Base-by-base conservation (phyloP, 2,797 vertebrate genomes). In the Malacoraja senta region DNA sequence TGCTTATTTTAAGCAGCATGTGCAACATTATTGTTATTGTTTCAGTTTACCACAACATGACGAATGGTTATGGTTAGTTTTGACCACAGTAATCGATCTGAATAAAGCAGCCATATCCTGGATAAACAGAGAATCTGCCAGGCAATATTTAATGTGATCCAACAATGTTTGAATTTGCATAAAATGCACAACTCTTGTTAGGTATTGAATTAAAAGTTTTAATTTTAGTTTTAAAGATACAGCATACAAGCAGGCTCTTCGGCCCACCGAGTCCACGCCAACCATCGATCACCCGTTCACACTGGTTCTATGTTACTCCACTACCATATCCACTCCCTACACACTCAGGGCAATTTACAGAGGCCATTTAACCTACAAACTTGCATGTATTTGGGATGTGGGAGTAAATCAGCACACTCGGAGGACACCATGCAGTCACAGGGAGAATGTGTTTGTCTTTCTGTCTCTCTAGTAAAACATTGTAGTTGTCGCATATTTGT, bases 21-120 rank as follows among this genome's bases (percentile, higher is more conserved):
- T 38, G 71, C 71, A 92, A 72, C 35, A 53, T 76, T n/a, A n/a
- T 53, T 92, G 38, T 53, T 92, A 92, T 76, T 76, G 81, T 84
- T 53, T 61, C 26, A 71, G 38, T 38, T 92, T 92, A 8, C 72
- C 71, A 92, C 68, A 44, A 71, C 72, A 3, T 92, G 71, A 74
- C 90, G 74, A 92, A 72, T 53, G 10, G 13, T 58, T 58, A 10
- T 74, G n/a, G 15, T 72, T 44, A 53, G 26, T 9, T 92, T 92
- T 76, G 10, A 19, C 65, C 38, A 92, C 38, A 76, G 71, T 29
- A 58, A 76, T 12, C 44, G 1, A 24, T 74, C 38, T 44, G 24
- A 44, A 53, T 76, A 74, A 92, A 53, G 19, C 24, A 76, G 26
- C 29, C 12, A n/a, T 13, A 76, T 26, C 24, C 12, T 29, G 26